These are phyloP conservation scores for Anarsia innoxiella DNA, from an alignment of 2,888 invertebrate species.

Conservation along the genomic window DNA sequence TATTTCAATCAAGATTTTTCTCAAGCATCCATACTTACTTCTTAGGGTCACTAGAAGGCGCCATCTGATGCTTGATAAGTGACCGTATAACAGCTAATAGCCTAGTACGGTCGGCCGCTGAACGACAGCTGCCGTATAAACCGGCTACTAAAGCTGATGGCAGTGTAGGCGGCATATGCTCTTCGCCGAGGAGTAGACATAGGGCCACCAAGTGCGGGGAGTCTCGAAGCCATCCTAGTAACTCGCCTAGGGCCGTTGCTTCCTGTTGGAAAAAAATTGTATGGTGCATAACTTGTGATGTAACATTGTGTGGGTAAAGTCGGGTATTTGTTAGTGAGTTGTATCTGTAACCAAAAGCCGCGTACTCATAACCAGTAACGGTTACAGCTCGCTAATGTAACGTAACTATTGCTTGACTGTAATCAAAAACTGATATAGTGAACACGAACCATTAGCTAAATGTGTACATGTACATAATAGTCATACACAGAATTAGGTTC, in stretches of 20 bases:
- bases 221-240: slow-evolving; percentile 65
- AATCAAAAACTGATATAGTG: too few relatives aligned
- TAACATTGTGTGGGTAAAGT: too few relatives aligned
- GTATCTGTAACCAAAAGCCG: too few relatives aligned
- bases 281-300: too few relatives aligned
- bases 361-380: too few relatives aligned
- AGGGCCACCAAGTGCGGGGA: slow-evolving; percentile 63
- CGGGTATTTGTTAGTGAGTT: too few relatives aligned
- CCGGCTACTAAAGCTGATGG: slow-evolving; percentile 56
- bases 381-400: too few relatives aligned
- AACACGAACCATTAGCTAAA: too few relatives aligned
- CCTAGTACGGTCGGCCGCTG: slow-evolving; percentile 44
- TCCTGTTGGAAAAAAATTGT: slow-evolving; percentile 36
- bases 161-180: slow-evolving; percentile 51
- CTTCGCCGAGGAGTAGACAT: slow-evolving; percentile 62
- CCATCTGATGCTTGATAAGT: slow-evolving; percentile 61
- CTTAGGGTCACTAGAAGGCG: slow-evolving; percentile 52
- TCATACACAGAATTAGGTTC: too few relatives aligned
- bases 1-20: too few relatives aligned
- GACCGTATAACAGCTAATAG: slow-evolving; percentile 54
- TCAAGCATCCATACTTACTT: slow-evolving; percentile 66
- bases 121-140: slow-evolving; percentile 59
- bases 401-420: too few relatives aligned
- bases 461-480: too few relatives aligned
- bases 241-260: slow-evolving; percentile 56